Conservation (phyloP, 2,888 invertebrate genomes). For the Melieria omissa region DNA sequence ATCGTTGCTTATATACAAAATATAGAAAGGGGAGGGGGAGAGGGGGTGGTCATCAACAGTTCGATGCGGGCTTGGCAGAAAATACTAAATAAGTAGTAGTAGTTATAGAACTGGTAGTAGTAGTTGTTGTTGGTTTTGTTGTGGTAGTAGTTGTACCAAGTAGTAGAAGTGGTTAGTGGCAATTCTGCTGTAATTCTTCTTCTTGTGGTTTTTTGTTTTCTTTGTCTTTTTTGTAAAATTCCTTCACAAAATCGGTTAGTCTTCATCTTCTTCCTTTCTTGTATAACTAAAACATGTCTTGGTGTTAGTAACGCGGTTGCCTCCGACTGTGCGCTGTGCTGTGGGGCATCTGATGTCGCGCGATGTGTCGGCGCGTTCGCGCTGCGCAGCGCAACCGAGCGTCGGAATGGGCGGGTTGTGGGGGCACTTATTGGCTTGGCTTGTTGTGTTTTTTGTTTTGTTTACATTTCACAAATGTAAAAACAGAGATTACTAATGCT, state of each 20-base stretch:
- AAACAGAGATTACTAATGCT: constrained; percentile 7
- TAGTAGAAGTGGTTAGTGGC: background rate
- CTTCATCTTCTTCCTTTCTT: background rate
- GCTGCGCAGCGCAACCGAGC: too few relatives aligned
- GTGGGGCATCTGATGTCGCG: too few relatives aligned
- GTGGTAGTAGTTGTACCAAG: constrained; percentile 13
- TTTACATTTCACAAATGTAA: constrained; percentile 20
- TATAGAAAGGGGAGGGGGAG: background rate
- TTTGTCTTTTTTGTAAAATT: background rate
- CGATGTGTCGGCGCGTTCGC: too few relatives aligned
- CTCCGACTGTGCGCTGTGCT: too few relatives aligned
- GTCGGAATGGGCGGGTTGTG: too few relatives aligned
- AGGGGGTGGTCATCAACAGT: constrained; percentile 32
- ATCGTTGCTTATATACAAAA: too few relatives aligned
- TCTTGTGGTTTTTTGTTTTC: constrained; percentile 1
- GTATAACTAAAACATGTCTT: background rate
- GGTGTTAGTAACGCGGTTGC: background rate
- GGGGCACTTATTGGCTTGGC: too few relatives aligned
- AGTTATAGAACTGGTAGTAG: constrained; percentile 22
- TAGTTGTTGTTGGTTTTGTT: constrained; percentile 30
- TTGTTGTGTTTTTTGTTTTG: background rate
- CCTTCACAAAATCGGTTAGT: background rate
- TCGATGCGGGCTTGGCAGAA: too few relatives aligned
- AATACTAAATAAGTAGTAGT: constrained; percentile 9
- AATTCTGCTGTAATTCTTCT: background rate